phyloP scores from a whole-genome alignment of 2,888 invertebrate genomes.

The Acronicta psi region DNA sequence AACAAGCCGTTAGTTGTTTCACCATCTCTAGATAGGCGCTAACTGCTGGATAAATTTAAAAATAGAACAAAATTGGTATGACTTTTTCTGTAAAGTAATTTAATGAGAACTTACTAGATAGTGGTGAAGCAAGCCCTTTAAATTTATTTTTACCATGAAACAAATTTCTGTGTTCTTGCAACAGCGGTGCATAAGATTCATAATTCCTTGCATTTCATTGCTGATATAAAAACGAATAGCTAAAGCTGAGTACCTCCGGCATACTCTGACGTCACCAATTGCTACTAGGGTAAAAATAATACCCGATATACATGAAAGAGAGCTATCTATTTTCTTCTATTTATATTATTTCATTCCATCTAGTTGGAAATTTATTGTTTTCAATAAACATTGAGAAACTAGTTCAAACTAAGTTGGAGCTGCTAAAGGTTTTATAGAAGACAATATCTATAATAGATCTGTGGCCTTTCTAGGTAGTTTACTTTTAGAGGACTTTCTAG shows the following conservation, averaged over 20 bases:
- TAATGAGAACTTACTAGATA: too few species aligned
- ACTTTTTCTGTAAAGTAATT: too few species aligned
- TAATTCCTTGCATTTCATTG: constrained; percentile 5
- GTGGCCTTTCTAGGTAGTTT: constrained; percentile 27
- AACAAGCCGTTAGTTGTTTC: too few species aligned
- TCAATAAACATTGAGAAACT: constrained; percentile 27
- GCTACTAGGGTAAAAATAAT: constrained; percentile 31
- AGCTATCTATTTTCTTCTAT: too few species aligned
- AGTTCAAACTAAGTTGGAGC: constrained; percentile 14
- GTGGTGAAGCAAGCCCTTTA: too few species aligned
- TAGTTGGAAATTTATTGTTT: constrained; percentile 2
- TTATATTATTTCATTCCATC: constrained; percentile 16
- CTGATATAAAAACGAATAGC: constrained; percentile 21
- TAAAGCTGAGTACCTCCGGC: neutral
- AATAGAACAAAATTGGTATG: too few species aligned
- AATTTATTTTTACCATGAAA: neutral
- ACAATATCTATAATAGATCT: neutral
- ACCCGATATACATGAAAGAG: constrained; percentile 34
- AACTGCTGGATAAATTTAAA: too few species aligned
- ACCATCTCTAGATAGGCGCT: too few species aligned
- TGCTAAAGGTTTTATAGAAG: constrained; percentile 21
- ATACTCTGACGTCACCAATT: constrained; percentile 24
- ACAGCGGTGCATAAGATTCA: neutral
- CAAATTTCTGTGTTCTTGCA: neutral
- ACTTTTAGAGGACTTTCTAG: constrained; percentile 10